A percentile compares a stretch with the other conserved stretches of the same genome.
Evolutionary conservation across 2,888 invertebrate species (phyloP).

Genomic region (Agonopterix heracliana): DNA sequence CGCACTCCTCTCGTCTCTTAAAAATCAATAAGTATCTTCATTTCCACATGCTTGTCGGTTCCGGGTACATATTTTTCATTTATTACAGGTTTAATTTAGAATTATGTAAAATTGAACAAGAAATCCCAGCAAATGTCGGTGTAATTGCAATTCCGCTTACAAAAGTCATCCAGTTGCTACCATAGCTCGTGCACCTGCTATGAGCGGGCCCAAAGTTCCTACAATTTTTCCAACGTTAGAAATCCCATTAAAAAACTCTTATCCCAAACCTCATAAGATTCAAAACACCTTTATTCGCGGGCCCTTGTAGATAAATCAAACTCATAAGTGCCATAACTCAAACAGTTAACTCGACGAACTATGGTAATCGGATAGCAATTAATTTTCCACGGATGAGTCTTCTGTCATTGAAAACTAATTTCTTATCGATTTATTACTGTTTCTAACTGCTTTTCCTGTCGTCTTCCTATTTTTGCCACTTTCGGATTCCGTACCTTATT

Average conservation of each 20-base stretch:
- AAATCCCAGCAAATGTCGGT: no score
- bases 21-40: no score
- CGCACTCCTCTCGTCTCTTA: no score
- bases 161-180: not conserved
- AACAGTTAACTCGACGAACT: slow-evolving; percentile 43
- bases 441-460: slow-evolving; percentile 27
- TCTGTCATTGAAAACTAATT: slow-evolving; percentile 55
- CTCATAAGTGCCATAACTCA: slow-evolving; percentile 37
- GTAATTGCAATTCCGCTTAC: not conserved
- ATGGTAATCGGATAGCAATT: slow-evolving; percentile 53
- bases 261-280: no score
- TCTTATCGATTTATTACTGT: slow-evolving; percentile 46
- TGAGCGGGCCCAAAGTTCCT: not conserved
- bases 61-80: no score
- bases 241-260: slow-evolving; percentile 17
- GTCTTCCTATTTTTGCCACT: not conserved
- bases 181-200: slow-evolving; percentile 1
- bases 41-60: no score
- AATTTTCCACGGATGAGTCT: slow-evolving; percentile 50
- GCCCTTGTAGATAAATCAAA: slow-evolving; percentile 8
- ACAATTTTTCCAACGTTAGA: not conserved
- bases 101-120: no score
- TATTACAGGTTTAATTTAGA: no score
- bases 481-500: not conserved
- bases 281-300: no score